phyloP scores from a whole-genome alignment of 2,113 vertebrate genomes.

The Seriola aureovittata region DNA sequence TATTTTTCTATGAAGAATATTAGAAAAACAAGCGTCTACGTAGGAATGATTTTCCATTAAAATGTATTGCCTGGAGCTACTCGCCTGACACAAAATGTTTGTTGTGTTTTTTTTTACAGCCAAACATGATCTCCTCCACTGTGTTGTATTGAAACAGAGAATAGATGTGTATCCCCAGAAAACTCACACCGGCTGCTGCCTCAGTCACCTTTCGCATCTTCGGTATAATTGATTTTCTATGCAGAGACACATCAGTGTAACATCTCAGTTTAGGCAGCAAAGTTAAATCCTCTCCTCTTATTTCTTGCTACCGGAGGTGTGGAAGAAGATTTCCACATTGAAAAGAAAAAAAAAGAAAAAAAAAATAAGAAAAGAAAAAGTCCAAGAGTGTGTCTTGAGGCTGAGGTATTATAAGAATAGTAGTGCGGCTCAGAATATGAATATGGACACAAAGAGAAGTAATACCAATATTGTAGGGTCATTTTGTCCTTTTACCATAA shows the following conservation, averaged over 20 bases:
- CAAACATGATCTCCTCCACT: conserved; percentile 9
- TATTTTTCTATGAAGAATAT: conserved; percentile 1
- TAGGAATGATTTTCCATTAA: not conserved
- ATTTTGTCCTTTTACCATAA: conserved; percentile 43
- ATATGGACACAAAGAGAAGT: conserved; percentile 20
- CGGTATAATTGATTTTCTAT: conserved; percentile 40
- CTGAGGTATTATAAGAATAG: not conserved
- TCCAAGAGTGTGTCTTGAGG: not conserved
- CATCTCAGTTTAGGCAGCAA: conserved; percentile 18
- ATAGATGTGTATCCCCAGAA: conserved; percentile 18
- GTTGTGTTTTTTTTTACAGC: conserved; percentile 3
- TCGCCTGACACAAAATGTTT: not conserved
- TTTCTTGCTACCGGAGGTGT: not conserved
- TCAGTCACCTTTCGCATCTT: conserved; percentile 33
- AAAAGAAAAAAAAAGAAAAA: conserved; percentile 1
- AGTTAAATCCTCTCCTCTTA: not conserved
- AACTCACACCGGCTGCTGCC: conserved; percentile 19
- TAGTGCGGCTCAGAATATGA: conserved; percentile 1
- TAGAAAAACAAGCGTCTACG: not conserved
- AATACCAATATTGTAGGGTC: conserved; percentile 28
- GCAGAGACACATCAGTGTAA: conserved; percentile 17
- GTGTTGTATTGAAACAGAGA: conserved; percentile 18
- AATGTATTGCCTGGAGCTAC: conserved; percentile 9
- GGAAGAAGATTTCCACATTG: not conserved
- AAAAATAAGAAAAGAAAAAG: not conserved